These are phyloP conservation scores for Leptinotarsa lineolata DNA, from an alignment of 1,140 invertebrate species.

Conservation along the genomic window DNA sequence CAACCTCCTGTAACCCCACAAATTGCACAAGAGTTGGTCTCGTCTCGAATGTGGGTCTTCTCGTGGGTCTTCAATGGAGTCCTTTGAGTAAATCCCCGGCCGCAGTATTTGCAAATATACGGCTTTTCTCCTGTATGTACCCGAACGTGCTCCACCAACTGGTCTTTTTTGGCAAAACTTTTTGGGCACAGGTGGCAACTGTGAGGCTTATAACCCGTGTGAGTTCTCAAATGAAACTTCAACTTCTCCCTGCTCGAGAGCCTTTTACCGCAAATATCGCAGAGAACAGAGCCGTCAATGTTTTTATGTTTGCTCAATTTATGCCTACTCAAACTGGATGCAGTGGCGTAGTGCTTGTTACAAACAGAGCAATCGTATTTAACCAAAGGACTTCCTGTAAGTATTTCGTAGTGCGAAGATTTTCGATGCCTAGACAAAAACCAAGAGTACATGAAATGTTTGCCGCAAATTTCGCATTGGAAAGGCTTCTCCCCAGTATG, in stretches of 20 bases:
- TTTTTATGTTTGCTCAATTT: slow-evolving; percentile 50
- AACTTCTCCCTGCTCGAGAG: slow-evolving; percentile 72
- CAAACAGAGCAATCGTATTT: slow-evolving; percentile 53
- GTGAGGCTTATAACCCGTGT: slow-evolving; percentile 75
- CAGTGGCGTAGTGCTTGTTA: slow-evolving; percentile 53
- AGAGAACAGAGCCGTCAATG: slow-evolving; percentile 57
- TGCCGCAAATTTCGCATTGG: slow-evolving; percentile 66
- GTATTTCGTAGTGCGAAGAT: slow-evolving; percentile 53
- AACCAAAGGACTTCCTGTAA: slow-evolving; percentile 51
- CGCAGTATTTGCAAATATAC: slow-evolving; percentile 70
- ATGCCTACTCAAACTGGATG: slow-evolving; percentile 50
- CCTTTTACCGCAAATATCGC: slow-evolving; percentile 78
- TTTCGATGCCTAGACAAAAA: slow-evolving; percentile 51
- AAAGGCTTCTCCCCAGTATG: slow-evolving; percentile 67
- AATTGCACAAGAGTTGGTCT: slow-evolving; percentile 71
- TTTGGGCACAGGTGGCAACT: slow-evolving; percentile 71
- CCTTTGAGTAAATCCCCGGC: slow-evolving; percentile 79
- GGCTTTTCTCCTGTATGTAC: slow-evolving; percentile 70
- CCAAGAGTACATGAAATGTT: slow-evolving; percentile 56
- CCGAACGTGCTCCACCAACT: slow-evolving; percentile 65
- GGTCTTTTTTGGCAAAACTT: slow-evolving; percentile 66
- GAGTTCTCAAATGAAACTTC: slow-evolving; percentile 72
- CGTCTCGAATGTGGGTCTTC: slow-evolving; percentile 70
- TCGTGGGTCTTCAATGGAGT: slow-evolving; percentile 66
- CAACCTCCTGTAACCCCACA: slow-evolving; percentile 55